Base-by-base conservation (phyloP, 2,797 vertebrate genomes). In the Sciaenops ocellatus region DNA sequence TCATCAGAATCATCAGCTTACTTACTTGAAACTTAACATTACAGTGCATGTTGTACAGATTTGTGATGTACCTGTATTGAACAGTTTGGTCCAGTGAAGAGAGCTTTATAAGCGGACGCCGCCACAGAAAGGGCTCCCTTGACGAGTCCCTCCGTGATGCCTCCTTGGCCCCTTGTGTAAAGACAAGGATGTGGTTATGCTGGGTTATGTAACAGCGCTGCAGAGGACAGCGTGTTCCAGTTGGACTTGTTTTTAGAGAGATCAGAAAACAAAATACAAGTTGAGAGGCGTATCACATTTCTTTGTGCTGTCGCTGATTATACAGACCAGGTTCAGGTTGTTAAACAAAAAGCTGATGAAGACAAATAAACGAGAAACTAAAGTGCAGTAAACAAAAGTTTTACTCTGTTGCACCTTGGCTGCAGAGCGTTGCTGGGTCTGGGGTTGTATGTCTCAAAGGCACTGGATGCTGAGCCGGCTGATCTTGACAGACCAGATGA, bases 71-170 rank as follows among this genome's bases (percentile, higher is more conserved):
- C 98, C 96, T 98, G 97, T 48, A 96, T 93, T 16, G 94, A 89
- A 78, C 95, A 92, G 73, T 96, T 97, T 63, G 96, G 97, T 82
- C 97, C 97, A 79, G 98, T 96, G 94, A 99, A 99, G 12, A 99
- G 95, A 64, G 97, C 98, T 91, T 99, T 99, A 84, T 99, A 99
- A 42, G 98, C 98, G 52, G 97, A 99, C 46, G 98, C 97, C 68
- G 98, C 98, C 79, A 99, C 97, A 34, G 98, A 99, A 61, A 99
- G 94, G 30, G 98, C 98, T 76, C 98, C 98, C 78, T 99, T 99
- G 80, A 99, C 92, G 0, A 99, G 92, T 22, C 97, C 98, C 88
- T 98, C 98, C 44, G 98, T 98, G 89, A 99, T 96, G 90, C 97
- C 96, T 80, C 94, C 93, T 74, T 95, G 94, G 83, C 84, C 91